These are phyloP conservation scores for Rhorus exstirpatorius DNA, from an alignment of 2,888 invertebrate species.

Conservation along the genomic window DNA sequence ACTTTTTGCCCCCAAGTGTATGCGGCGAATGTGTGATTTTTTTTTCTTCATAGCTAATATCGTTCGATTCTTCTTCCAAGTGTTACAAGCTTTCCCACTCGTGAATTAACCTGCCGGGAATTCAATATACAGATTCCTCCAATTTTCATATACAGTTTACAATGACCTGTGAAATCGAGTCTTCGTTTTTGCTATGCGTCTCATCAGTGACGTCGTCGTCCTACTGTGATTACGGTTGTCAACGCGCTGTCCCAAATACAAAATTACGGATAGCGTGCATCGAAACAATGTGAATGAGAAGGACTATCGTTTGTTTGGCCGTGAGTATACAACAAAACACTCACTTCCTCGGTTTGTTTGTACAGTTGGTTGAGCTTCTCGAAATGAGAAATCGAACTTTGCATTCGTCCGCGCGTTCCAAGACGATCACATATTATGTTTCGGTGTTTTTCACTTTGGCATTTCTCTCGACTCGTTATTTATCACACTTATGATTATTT, in stretches of 20 bases:
- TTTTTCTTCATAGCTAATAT: conserved; percentile 3
- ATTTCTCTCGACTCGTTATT: not conserved
- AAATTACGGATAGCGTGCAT: conserved; percentile 40
- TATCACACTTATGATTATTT: not conserved
- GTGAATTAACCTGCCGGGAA: not conserved
- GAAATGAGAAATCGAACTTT: not conserved
- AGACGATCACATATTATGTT: no score
- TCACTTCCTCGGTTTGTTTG: not conserved
- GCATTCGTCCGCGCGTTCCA: not conserved
- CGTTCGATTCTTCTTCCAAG: conserved; percentile 6
- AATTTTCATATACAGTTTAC: conserved; percentile 44
- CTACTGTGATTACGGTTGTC: conserved; percentile 48
- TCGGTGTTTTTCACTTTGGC: not conserved
- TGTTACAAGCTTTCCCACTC: not conserved
- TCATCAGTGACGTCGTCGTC: conserved; percentile 38
- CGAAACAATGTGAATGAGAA: conserved; percentile 68
- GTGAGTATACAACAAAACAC: conserved; percentile 50
- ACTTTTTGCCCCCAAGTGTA: conserved; percentile 24
- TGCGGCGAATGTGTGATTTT: not conserved
- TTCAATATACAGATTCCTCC: conserved; percentile 10
- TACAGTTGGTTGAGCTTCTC: conserved; percentile 2
- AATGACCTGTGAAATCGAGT: conserved; percentile 57
- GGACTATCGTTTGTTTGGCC: conserved; percentile 48
- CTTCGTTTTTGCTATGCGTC: conserved; percentile 40
- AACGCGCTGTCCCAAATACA: conserved; percentile 41